Conservation (phyloP, 2,113 vertebrate genomes). For the Sinocyclocheilus rhinocerous region DNA sequence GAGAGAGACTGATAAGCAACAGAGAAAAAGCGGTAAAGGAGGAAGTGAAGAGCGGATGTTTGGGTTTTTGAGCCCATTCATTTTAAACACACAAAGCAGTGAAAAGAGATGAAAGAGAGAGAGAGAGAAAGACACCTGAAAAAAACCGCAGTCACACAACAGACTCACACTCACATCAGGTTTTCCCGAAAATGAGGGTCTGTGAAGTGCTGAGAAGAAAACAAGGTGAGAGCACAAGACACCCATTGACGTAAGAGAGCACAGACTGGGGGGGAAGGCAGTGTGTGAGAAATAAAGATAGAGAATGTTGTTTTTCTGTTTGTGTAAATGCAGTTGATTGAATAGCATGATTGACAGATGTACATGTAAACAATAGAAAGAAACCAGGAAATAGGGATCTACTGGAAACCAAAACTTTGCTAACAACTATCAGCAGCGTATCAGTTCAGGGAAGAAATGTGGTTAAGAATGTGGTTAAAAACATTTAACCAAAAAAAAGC, state of each 20-base stretch:
- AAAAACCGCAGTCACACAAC: constrained; percentile 73
- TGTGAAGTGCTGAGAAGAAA: constrained; percentile 70
- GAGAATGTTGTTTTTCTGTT: constrained; percentile 56
- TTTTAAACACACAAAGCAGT: constrained; percentile 70
- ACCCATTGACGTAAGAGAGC: constrained; percentile 74
- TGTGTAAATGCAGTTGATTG: constrained; percentile 46
- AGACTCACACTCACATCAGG: constrained; percentile 65
- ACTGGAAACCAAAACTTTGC: constrained; percentile 44
- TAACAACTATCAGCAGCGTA: constrained; percentile 15
- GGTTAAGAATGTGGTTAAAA: constrained; percentile 11
- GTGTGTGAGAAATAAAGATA: constrained; percentile 29
- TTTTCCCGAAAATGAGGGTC: constrained; percentile 79
- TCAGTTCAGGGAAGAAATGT: neutral
- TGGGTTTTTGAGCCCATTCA: constrained; percentile 80
- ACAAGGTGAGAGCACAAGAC: constrained; percentile 59
- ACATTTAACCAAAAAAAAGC: neutral
- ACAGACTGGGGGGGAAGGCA: constrained; percentile 42
- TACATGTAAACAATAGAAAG: constrained; percentile 39
- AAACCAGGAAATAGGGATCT: constrained; percentile 48
- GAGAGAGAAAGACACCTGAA: constrained; percentile 74
- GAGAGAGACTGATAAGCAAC: constrained; percentile 49
- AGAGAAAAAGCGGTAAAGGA: constrained; percentile 75
- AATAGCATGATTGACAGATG: constrained; percentile 28
- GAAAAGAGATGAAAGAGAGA: constrained; percentile 51
- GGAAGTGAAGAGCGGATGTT: constrained; percentile 80